Evolutionary conservation across 2,113 vertebrate genomes (phyloP).

Genomic region (Hydrolagus affinis): DNA sequence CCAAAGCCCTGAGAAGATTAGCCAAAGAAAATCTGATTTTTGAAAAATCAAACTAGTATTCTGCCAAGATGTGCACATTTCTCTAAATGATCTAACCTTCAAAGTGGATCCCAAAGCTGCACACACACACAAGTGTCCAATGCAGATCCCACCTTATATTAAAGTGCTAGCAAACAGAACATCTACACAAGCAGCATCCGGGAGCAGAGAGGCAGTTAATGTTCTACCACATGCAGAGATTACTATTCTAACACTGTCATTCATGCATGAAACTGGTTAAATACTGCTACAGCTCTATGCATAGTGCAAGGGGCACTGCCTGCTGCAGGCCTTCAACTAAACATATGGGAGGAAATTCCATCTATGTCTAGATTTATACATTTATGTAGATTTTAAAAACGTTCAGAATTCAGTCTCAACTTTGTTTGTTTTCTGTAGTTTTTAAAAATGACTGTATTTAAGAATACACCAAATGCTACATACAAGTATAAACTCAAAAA

Average conservation of each 20-base stretch:
- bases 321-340: background rate
- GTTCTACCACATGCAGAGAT: background rate
- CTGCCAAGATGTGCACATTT: background rate
- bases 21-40: constrained; percentile 4
- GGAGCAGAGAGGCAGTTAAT: background rate
- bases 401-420: no score
- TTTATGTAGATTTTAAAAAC: no score
- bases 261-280: background rate
- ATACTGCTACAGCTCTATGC: no score
- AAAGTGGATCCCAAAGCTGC: background rate
- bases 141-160: background rate
- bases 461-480: no score
- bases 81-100: background rate
- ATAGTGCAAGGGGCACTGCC: background rate
- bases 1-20: constrained; percentile 27
- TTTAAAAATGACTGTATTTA: no score
- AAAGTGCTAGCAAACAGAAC: constrained; percentile 8
- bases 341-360: no score
- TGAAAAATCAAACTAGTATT: background rate
- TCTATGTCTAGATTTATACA: no score
- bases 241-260: background rate
- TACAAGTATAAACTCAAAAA: no score
- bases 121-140: background rate
- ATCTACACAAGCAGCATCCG: background rate
- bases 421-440: no score